Evolutionary conservation across 2,113 vertebrate genomes (phyloP).

Genomic region (Spilogale gracilis): DNA sequence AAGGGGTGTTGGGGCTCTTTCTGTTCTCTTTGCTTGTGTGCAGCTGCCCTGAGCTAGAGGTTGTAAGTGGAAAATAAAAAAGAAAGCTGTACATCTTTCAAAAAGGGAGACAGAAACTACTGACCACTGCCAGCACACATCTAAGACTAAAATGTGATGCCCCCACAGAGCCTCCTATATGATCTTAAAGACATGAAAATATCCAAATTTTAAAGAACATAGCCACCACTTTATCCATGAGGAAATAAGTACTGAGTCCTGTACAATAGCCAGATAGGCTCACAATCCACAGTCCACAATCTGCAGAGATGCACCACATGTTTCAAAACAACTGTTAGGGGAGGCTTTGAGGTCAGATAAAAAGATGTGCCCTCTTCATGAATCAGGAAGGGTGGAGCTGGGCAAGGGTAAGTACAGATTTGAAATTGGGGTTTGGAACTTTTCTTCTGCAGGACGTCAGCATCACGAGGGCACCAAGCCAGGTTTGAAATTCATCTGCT

Average conservation of each 20-base stretch:
- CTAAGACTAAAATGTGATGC: not conserved
- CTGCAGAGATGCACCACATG: not conserved
- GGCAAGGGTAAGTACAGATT: not conserved
- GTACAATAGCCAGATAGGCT: not conserved
- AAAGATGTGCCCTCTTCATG: conserved; percentile 26
- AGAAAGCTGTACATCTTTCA: not conserved
- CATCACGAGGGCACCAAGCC: not conserved
- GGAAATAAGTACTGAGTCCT: not conserved
- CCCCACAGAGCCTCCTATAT: not conserved
- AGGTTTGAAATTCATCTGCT: conserved; percentile 24
- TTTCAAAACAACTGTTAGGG: conserved; percentile 11
- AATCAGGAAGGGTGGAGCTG: conserved; percentile 46
- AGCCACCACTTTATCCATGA: not conserved
- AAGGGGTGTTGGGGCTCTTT: not conserved
- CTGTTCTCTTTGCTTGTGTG: not conserved
- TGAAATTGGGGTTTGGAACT: not conserved
- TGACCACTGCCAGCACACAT: not conserved
- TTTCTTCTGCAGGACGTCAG: not conserved
- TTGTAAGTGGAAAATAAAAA: not conserved
- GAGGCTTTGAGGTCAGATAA: conserved; percentile 9
- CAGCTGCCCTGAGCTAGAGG: not conserved
- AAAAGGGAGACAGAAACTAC: not conserved
- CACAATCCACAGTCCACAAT: not conserved
- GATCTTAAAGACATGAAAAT: not conserved
- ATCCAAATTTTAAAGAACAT: not conserved